Conservation (phyloP, 2,888 invertebrate species). For the Pandemis cinnamomeana region DNA sequence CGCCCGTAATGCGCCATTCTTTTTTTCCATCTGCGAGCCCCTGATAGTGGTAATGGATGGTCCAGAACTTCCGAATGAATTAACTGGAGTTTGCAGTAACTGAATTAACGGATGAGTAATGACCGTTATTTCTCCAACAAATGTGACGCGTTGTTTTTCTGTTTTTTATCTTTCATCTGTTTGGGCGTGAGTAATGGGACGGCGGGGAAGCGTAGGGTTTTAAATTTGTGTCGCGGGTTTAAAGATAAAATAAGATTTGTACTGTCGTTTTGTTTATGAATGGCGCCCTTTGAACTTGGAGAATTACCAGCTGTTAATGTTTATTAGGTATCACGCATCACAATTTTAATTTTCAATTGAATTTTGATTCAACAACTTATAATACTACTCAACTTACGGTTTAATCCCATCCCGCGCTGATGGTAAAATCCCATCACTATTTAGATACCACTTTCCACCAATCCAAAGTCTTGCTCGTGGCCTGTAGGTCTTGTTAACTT, state of each 20-base stretch:
- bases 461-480: too few species aligned
- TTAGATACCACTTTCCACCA: too few species aligned
- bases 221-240: conserved; percentile 29
- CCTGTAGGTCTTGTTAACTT: too few species aligned
- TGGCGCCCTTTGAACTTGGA: neutral
- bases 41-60: conserved; percentile 72
- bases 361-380: too few species aligned
- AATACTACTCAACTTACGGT: too few species aligned
- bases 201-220: conserved; percentile 30
- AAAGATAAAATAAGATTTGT: conserved; percentile 1
- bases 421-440: too few species aligned
- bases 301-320: neutral
- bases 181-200: conserved; percentile 33
- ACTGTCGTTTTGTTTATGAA: neutral
- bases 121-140: conserved; percentile 53
- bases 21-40: conserved; percentile 53
- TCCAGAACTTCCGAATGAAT: conserved; percentile 55
- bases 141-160: conserved; percentile 45
- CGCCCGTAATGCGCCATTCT: conserved; percentile 31
- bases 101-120: conserved; percentile 53
- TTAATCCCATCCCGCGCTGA: too few species aligned
- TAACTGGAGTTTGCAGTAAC: conserved; percentile 55
- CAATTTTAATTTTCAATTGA: too few species aligned
- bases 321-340: neutral
- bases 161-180: conserved; percentile 44